Percentiles rank a stretch among this genome's conserved stretches.
Evolutionary conservation across 2,113 vertebrate species (phyloP).

Genomic region (Brienomyrus brachyistius): DNA sequence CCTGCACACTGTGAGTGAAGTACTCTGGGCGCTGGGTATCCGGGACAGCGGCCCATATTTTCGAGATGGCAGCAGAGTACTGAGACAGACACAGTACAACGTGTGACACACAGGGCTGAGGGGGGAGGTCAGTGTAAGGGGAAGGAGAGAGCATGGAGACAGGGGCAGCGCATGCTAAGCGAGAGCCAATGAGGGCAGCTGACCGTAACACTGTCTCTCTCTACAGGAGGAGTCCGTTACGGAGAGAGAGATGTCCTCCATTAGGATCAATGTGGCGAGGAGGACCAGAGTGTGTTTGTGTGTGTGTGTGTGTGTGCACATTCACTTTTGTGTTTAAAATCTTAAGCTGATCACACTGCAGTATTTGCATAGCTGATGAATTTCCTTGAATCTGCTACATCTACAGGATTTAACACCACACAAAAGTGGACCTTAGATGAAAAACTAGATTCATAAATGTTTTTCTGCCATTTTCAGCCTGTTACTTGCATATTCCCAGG

Average conservation of each 20-base stretch:
- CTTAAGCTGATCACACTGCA: background rate
- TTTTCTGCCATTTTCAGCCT: background rate
- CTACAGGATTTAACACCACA: background rate
- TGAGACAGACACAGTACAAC: background rate
- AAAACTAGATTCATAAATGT: background rate
- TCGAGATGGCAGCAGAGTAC: no score
- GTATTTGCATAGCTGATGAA: background rate
- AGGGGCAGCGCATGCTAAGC: background rate
- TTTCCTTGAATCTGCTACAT: background rate
- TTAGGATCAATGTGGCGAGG: conserved; percentile 62
- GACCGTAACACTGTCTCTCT: conserved; percentile 29
- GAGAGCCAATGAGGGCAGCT: background rate
- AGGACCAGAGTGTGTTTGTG: conserved; percentile 11
- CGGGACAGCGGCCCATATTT: no score
- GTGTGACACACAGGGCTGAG: no score
- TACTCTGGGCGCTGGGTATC: no score
- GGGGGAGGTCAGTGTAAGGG: background rate
- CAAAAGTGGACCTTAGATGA: background rate
- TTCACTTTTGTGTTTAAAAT: background rate
- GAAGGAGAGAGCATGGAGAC: background rate
- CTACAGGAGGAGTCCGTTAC: conserved; percentile 54
- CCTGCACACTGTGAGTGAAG: no score
- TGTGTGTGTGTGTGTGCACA: background rate
- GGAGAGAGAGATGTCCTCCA: conserved; percentile 59
- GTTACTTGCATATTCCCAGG: background rate